phyloP scores from a whole-genome alignment of 1,140 invertebrate genomes.

The Caenorhabditis briggsae region DNA sequence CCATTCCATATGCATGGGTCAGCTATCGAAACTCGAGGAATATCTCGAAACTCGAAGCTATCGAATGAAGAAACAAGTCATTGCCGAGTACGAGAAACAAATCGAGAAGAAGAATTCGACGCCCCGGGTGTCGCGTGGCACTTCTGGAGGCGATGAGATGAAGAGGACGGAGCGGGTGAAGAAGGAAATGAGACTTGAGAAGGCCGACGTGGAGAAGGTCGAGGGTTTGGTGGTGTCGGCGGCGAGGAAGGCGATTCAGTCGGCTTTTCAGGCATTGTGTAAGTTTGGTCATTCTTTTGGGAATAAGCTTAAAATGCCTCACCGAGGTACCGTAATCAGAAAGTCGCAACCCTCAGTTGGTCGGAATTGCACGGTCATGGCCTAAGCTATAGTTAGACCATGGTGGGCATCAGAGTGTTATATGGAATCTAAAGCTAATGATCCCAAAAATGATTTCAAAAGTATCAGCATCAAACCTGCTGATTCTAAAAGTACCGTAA shows the following conservation, averaged over 20 bases:
- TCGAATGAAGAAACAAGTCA: constrained; percentile 17
- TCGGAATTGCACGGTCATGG: too few species aligned
- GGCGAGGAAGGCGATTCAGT: not conserved
- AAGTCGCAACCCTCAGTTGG: too few species aligned
- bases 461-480: too few species aligned
- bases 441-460: too few species aligned
- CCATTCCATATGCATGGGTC: constrained; percentile 7
- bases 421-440: too few species aligned
- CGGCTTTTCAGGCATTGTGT: constrained; percentile 22
- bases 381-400: too few species aligned
- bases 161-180: not conserved
- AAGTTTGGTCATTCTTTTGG: not conserved
- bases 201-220: constrained; percentile 22
- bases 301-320: too few species aligned
- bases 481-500: too few species aligned
- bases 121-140: not conserved
- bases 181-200: not conserved
- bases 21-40: constrained; percentile 32
- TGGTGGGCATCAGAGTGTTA: too few species aligned
- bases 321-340: too few species aligned
- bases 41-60: not conserved
- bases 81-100: not conserved
- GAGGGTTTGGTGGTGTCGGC: not conserved
- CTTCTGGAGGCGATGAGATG: not conserved
- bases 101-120: not conserved